Evolutionary conservation across 2,113 vertebrate genomes (phyloP).

Genomic region (Pachycephala philippinensis): DNA sequence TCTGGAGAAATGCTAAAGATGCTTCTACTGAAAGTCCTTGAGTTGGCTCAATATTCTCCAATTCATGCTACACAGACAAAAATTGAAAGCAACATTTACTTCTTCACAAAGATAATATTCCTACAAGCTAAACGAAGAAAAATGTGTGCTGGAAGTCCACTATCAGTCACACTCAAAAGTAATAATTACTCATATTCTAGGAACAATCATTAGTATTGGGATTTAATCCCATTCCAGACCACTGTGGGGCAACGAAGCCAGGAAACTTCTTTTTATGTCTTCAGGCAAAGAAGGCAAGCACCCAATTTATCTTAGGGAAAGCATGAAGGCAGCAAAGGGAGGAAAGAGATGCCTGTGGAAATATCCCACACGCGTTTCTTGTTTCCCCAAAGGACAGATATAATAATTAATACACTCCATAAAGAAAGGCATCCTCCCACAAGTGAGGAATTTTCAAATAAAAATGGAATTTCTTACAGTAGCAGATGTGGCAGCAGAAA

Average conservation of each 20-base stretch:
- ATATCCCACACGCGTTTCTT: background rate
- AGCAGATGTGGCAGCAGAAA: slow-evolving; percentile 94
- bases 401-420: background rate
- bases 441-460: background rate
- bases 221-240: background rate
- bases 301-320: background rate
- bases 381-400: background rate
- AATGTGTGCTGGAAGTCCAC: background rate
- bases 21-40: slow-evolving; percentile 91
- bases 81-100: slow-evolving; percentile 10
- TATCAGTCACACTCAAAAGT: background rate
- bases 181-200: background rate
- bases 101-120: background rate
- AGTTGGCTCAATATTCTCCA: slow-evolving; percentile 92
- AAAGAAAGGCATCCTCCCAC: background rate
- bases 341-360: background rate
- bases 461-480: slow-evolving; percentile 78
- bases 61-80: slow-evolving; percentile 81
- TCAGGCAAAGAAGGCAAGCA: background rate
- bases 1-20: slow-evolving; percentile 91
- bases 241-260: background rate
- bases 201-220: background rate
- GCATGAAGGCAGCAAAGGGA: background rate
- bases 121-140: background rate
- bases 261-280: background rate